Percentiles rank a stretch among this genome's conserved stretches.
Evolutionary conservation across 2,113 vertebrate genomes (phyloP).

Genomic region (Lipophrys pholis): DNA sequence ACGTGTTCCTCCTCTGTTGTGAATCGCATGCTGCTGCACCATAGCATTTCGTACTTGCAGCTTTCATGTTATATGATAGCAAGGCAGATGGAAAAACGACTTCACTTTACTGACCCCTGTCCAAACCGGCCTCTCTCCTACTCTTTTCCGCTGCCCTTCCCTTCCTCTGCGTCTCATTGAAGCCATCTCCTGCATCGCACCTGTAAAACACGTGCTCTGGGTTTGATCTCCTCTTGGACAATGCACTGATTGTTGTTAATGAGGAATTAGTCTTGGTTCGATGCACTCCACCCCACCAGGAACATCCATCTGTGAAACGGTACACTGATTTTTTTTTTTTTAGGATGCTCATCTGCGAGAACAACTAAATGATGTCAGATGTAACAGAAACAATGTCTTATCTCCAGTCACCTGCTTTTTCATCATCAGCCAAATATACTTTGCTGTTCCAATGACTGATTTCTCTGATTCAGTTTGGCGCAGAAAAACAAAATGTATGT

Average conservation of each 20-base stretch:
- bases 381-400: slow-evolving; percentile 28
- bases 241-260: slow-evolving; percentile 61
- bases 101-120: slow-evolving; percentile 52
- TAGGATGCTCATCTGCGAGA: slow-evolving; percentile 37
- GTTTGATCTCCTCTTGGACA: slow-evolving; percentile 48
- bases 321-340: slow-evolving; percentile 5
- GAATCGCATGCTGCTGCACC: slow-evolving; percentile 10
- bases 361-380: slow-evolving; percentile 41
- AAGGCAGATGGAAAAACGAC: slow-evolving; percentile 70
- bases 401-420: slow-evolving; percentile 22
- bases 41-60: slow-evolving; percentile 53
- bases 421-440: slow-evolving; percentile 27
- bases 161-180: neutral
- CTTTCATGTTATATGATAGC: slow-evolving; percentile 52
- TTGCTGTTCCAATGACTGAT: neutral
- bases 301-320: slow-evolving; percentile 34
- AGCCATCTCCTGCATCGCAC: slow-evolving; percentile 28
- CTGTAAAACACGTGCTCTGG: slow-evolving; percentile 40
- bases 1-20: slow-evolving; percentile 5
- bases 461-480: slow-evolving; percentile 3
- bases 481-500: slow-evolving; percentile 19
- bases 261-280: slow-evolving; percentile 50
- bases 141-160: neutral
- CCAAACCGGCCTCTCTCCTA: slow-evolving; percentile 30
- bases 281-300: slow-evolving; percentile 18